phyloP scores from a whole-genome alignment of 2,888 invertebrate genomes.

The Tenthredo amoena region DNA sequence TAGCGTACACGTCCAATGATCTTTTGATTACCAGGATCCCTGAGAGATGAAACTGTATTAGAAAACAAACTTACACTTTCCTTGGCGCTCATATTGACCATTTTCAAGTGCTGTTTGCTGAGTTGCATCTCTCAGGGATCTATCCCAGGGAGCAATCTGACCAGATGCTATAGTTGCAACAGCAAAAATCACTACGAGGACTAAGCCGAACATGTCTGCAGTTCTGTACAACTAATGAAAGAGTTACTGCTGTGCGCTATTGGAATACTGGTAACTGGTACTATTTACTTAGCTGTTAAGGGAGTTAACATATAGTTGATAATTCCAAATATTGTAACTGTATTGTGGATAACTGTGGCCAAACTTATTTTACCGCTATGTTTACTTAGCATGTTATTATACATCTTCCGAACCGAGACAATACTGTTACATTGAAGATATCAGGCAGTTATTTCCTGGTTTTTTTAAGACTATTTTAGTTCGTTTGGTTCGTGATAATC shows the following conservation, averaged over 20 bases:
- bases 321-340: slow-evolving; percentile 53
- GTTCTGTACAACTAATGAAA: slow-evolving; percentile 33
- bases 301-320: slow-evolving; percentile 67
- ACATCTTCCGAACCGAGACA: not conserved
- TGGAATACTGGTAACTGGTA: slow-evolving; percentile 66
- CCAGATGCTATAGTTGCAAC: slow-evolving; percentile 62
- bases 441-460: not conserved
- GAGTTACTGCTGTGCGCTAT: not conserved
- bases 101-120: slow-evolving; percentile 41
- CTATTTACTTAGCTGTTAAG: slow-evolving; percentile 64
- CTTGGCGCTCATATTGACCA: slow-evolving; percentile 60
- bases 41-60: slow-evolving; percentile 60
- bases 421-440: slow-evolving; percentile 1
- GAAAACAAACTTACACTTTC: slow-evolving; percentile 68
- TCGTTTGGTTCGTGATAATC: not conserved
- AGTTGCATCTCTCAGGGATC: slow-evolving; percentile 63
- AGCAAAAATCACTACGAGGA: slow-evolving; percentile 61
- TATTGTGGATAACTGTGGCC: slow-evolving; percentile 58
- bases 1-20: slow-evolving; percentile 26
- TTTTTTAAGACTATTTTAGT: not conserved
- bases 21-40: slow-evolving; percentile 55
- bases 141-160: slow-evolving; percentile 61
- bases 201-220: slow-evolving; percentile 66
- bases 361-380: slow-evolving; percentile 58
- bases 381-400: not conserved